Conservation (phyloP, 2,113 vertebrate species). For the Python bivittatus region DNA sequence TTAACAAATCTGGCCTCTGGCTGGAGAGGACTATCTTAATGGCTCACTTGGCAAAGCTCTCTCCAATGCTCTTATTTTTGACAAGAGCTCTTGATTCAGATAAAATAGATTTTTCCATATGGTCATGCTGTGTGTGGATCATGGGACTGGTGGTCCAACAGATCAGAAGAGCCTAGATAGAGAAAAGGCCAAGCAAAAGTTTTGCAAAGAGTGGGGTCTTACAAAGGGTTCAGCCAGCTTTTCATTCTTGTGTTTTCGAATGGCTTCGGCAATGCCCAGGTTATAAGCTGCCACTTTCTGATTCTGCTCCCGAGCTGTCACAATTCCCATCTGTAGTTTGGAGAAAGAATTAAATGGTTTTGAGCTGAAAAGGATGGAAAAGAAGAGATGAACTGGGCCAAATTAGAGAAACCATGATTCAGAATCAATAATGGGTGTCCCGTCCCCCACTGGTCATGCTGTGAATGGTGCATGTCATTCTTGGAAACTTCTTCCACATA, state of each 20-base stretch:
- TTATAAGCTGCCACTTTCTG: slow-evolving; percentile 78
- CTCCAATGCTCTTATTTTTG: too few species aligned
- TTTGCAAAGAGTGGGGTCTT: slow-evolving; percentile 40
- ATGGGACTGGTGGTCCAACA: not conserved
- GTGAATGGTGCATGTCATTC: not conserved
- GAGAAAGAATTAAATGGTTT: not conserved
- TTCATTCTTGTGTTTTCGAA: slow-evolving; percentile 60
- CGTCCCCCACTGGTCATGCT: not conserved
- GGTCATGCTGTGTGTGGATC: too few species aligned
- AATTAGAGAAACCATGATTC: not conserved
- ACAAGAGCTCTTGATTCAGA: too few species aligned
- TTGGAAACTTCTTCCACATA: not conserved
- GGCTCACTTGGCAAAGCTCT: too few species aligned
- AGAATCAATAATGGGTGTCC: not conserved
- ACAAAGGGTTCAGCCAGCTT: slow-evolving; percentile 64
- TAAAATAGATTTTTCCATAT: too few species aligned
- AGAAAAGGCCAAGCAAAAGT: not conserved
- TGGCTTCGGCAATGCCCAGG: slow-evolving; percentile 67
- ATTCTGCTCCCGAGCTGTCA: slow-evolving; percentile 62
- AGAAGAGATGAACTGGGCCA: not conserved
- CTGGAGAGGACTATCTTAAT: too few species aligned
- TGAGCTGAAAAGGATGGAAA: not conserved
- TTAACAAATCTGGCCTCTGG: too few species aligned
- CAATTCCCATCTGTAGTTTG: slow-evolving; percentile 58
- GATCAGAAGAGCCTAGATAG: not conserved